Evolutionary conservation across 2,888 invertebrate species (phyloP).

Genomic region (Rhaphigaster nebulosa): DNA sequence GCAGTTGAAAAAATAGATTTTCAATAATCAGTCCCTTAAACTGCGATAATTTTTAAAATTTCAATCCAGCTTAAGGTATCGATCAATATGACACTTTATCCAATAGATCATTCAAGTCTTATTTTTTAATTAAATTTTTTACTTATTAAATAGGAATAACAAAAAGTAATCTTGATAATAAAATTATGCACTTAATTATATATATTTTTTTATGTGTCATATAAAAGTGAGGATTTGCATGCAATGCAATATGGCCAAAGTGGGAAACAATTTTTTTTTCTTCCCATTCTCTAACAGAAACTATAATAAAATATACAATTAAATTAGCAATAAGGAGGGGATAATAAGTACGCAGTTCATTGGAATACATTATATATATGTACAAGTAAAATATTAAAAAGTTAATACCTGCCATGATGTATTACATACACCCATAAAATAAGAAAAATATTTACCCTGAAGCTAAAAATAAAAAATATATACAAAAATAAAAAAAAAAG

Average conservation of each 20-base stretch:
- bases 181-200: no score
- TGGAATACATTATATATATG: constrained; percentile 16
- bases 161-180: neutral
- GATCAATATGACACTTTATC: neutral
- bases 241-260: constrained; percentile 20
- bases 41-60: neutral
- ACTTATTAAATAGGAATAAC: neutral
- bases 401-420: constrained; percentile 31
- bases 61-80: neutral
- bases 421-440: constrained; percentile 35
- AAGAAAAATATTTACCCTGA: constrained; percentile 53
- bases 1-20: constrained; percentile 16
- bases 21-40: neutral
- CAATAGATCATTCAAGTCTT: neutral
- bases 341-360: constrained; percentile 27
- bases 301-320: constrained; percentile 43
- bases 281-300: neutral
- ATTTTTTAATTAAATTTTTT: neutral
- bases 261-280: neutral
- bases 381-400: constrained; percentile 38
- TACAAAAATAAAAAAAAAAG: constrained; percentile 26
- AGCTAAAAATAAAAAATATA: constrained; percentile 47
- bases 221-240: constrained; percentile 14
- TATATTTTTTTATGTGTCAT: neutral
- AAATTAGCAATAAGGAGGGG: neutral